Evolutionary conservation across 2,113 vertebrate genomes (phyloP), one percentile per base, ranked within the genome.

Genomic region (Boleophthalmus pectinirostris): DNA sequence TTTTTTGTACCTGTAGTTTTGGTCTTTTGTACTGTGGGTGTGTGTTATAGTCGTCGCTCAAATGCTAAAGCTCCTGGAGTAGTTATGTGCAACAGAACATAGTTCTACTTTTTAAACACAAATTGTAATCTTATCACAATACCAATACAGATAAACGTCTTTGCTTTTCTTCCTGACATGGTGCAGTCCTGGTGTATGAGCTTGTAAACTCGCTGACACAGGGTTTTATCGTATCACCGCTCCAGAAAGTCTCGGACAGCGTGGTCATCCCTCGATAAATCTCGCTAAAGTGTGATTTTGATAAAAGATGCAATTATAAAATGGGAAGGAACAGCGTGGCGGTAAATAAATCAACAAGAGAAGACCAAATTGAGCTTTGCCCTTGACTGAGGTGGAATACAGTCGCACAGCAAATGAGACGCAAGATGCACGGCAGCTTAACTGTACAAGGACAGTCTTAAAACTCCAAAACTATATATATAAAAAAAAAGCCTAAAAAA

Each of bases 371-470:
- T 51, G 35, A 81, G 69, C 58, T 38, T 51, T 81, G 71, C 57
- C 25, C 68, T 68, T 68, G 45, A 29, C 38, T 29, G 46, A 71
- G 73, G 51, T 80, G 80, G 87, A 89, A 61, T 51, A 16, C 57
- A 73, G 56, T 54, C 70, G 43, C 61, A 72, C 72, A 56, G 53
- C 77, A 87, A 91, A 89, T 89, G 75, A 89, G 73, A 88, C 87
- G 78, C 81, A 80, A 80, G 75, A 85, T 87, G 88, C 77, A 88
- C 12, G 80, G 69, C 67, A 65, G 67, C 2, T 25, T 67, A 35
- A n/a, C 25, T 75, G 82, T 82, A 79, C 83, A 77, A 54, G 33
- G 58, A 69, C 70, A 72, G 75, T 85, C 74, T 73, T 82, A 23
- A 33, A 21, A 47, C 38, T 18, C 3, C 15, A 51, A 3, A 73